Percentiles rank a stretch among this genome's conserved stretches.
Conservation (phyloP, 2,113 vertebrate genomes). For the Pleuronectes platessa region DNA sequence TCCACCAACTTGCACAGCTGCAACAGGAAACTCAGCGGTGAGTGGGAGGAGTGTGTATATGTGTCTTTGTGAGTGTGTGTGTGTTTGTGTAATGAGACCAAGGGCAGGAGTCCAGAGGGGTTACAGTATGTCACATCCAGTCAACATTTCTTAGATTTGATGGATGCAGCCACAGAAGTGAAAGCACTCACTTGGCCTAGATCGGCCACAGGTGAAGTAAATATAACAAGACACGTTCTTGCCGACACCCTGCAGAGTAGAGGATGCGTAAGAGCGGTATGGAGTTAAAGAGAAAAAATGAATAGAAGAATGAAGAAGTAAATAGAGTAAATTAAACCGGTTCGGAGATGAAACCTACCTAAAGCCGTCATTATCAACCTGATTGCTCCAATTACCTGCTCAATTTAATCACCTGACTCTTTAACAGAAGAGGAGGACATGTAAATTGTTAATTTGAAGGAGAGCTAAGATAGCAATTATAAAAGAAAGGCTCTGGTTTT, state of each 20-base stretch:
- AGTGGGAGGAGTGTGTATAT: slow-evolving; percentile 55
- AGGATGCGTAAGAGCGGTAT: slow-evolving; percentile 25
- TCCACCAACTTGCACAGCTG: slow-evolving; percentile 93
- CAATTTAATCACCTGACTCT: slow-evolving; percentile 33
- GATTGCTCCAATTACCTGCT: slow-evolving; percentile 34
- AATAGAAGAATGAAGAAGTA: not conserved
- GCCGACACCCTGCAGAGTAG: slow-evolving; percentile 24
- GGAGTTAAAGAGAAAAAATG: slow-evolving; percentile 14
- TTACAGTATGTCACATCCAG: slow-evolving; percentile 67
- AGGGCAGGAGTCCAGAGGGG: slow-evolving; percentile 55
- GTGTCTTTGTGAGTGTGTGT: not conserved
- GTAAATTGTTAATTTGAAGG: not conserved
- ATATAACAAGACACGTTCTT: slow-evolving; percentile 59
- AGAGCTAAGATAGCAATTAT: not conserved
- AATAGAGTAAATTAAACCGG: not conserved
- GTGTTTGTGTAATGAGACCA: slow-evolving; percentile 51
- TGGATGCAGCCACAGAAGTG: slow-evolving; percentile 69
- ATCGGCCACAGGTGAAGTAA: slow-evolving; percentile 71
- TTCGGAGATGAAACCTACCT: slow-evolving; percentile 24
- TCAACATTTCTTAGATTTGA: slow-evolving; percentile 66
- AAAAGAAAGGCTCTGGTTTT: not conserved
- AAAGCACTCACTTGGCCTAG: slow-evolving; percentile 53
- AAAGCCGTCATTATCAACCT: slow-evolving; percentile 46
- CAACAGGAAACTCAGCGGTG: slow-evolving; percentile 91
- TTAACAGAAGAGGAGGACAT: not conserved